These are phyloP conservation scores for Elaphurus davidianus DNA, from an alignment of 2,113 vertebrate species.

Conservation along the genomic window DNA sequence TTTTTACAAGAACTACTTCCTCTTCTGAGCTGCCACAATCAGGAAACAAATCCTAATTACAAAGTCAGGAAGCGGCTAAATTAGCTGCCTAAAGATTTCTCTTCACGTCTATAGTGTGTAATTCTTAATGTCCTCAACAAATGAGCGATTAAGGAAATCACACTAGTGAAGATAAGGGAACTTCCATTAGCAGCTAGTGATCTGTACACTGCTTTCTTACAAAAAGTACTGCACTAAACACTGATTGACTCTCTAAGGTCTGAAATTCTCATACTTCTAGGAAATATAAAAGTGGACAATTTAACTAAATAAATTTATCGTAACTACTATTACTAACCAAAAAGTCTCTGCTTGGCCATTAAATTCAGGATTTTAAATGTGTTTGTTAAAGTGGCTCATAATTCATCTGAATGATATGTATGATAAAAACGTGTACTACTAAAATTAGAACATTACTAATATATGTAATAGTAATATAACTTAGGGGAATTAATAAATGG, in stretches of 20 bases:
- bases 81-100: background rate
- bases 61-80: background rate
- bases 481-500: background rate
- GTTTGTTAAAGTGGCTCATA: background rate
- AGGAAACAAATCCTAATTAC: background rate
- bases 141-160: background rate
- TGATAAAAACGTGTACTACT: background rate
- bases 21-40: background rate
- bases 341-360: background rate
- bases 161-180: background rate
- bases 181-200: background rate
- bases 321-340: background rate
- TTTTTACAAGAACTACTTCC: slow-evolving; percentile 12
- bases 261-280: background rate
- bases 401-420: background rate
- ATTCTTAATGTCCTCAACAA: slow-evolving; percentile 3
- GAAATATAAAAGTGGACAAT: background rate
- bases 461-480: background rate
- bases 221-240: background rate
- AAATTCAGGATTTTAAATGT: background rate
- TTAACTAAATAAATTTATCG: background rate
- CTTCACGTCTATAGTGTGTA: background rate
- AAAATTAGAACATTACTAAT: background rate
- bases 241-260: background rate
- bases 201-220: background rate